These are phyloP conservation scores for Clarias macrocephalus DNA, from an alignment of 2,113 vertebrate genomes.

Conservation along the genomic window DNA sequence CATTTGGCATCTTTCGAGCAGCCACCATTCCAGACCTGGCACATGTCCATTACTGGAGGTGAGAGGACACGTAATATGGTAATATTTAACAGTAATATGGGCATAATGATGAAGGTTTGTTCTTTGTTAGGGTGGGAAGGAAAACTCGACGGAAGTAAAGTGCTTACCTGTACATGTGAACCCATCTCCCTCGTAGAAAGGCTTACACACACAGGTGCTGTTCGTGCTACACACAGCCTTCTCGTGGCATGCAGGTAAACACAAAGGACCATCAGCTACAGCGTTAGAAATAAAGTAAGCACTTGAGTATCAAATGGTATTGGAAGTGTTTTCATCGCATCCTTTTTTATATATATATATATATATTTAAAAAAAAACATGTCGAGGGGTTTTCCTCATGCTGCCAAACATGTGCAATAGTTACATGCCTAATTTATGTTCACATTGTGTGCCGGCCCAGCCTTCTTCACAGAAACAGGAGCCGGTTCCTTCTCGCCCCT, in stretches of 20 bases:
- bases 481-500: slow-evolving; percentile 78
- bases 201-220: slow-evolving; percentile 85
- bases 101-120: too few relatives aligned
- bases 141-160: neutral
- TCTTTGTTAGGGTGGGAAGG: neutral
- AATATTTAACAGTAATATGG: neutral
- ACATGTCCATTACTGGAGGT: slow-evolving; percentile 78
- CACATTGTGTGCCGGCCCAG: slow-evolving; percentile 84
- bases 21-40: slow-evolving; percentile 84
- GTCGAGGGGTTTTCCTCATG: neutral
- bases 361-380: too few relatives aligned
- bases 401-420: neutral
- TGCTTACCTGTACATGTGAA: slow-evolving; percentile 81
- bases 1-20: slow-evolving; percentile 81
- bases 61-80: neutral
- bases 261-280: slow-evolving; percentile 68
- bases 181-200: slow-evolving; percentile 85
- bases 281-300: neutral
- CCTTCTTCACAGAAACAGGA: slow-evolving; percentile 83
- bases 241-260: slow-evolving; percentile 79
- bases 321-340: neutral
- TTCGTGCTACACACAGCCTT: slow-evolving; percentile 81
- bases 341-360: neutral
- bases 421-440: slow-evolving; percentile 74
- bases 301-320: neutral